Conservation (phyloP, 2,113 vertebrate species). For the Himantopus leucocephalus region DNA sequence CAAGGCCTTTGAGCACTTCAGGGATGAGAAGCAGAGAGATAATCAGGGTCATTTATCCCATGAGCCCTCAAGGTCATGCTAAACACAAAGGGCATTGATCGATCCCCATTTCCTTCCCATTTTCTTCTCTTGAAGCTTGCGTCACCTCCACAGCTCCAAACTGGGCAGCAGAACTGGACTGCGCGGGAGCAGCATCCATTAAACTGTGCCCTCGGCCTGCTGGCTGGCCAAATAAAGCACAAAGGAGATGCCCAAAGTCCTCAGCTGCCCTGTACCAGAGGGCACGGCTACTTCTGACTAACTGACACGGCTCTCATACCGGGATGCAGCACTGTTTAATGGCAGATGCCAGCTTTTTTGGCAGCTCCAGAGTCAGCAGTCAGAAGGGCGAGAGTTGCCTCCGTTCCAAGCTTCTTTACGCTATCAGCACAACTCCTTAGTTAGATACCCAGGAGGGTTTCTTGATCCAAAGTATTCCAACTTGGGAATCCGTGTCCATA, state of each 20-base stretch:
- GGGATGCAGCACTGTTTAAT: background rate
- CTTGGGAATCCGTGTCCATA: background rate
- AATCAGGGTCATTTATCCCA: constrained; percentile 1
- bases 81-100: constrained; percentile 16
- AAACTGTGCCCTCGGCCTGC: background rate
- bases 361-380: background rate
- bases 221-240: background rate
- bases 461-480: background rate
- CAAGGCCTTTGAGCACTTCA: background rate
- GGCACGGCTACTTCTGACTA: background rate
- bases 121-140: background rate
- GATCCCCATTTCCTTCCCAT: background rate
- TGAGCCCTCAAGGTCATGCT: background rate
- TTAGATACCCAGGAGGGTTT: background rate
- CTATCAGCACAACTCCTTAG: background rate
- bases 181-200: background rate
- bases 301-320: background rate
- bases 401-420: background rate
- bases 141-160: background rate
- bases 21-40: background rate
- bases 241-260: background rate
- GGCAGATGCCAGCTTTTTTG: background rate
- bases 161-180: background rate
- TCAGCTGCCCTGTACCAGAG: background rate
- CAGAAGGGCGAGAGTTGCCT: background rate